phyloP scores from a whole-genome alignment of 2,888 invertebrate species.

The Alsophila aescularia region DNA sequence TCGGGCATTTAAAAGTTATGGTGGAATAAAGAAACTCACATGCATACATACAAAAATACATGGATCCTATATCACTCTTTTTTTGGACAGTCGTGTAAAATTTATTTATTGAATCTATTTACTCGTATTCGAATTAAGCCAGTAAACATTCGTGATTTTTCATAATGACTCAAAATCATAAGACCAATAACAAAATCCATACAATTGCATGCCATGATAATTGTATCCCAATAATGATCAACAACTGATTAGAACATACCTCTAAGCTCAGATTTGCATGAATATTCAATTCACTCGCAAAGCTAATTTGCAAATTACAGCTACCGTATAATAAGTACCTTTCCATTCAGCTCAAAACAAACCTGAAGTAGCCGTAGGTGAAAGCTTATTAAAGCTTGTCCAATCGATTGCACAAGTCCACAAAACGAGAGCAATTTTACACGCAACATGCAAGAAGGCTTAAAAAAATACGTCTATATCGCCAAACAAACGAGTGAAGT shows the following conservation, averaged over 20 bases:
- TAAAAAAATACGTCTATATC: no score
- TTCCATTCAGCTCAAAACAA: conserved; percentile 41
- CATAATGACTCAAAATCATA: no score
- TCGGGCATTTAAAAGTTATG: no score
- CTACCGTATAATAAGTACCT: conserved; percentile 37
- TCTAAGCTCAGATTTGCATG: conserved; percentile 17
- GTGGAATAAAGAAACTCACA: no score
- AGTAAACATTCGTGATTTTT: no score
- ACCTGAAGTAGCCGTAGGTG: conserved; percentile 37
- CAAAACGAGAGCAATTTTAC: conserved; percentile 43
- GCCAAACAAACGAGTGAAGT: no score
- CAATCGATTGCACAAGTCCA: conserved; percentile 45
- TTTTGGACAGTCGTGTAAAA: no score
- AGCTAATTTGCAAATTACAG: conserved; percentile 31
- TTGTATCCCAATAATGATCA: conserved; percentile 1
- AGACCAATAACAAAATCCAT: background rate
- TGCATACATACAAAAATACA: no score
- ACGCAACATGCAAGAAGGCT: conserved; percentile 38
- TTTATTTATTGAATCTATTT: no score
- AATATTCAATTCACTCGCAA: conserved; percentile 24
- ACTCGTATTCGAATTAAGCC: no score
- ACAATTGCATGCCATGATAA: background rate
- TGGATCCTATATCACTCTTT: no score
- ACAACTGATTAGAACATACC: conserved; percentile 15
- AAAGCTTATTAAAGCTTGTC: conserved; percentile 48